Conservation (phyloP, 1,140 invertebrate species). For the Hyles vespertilio region DNA sequence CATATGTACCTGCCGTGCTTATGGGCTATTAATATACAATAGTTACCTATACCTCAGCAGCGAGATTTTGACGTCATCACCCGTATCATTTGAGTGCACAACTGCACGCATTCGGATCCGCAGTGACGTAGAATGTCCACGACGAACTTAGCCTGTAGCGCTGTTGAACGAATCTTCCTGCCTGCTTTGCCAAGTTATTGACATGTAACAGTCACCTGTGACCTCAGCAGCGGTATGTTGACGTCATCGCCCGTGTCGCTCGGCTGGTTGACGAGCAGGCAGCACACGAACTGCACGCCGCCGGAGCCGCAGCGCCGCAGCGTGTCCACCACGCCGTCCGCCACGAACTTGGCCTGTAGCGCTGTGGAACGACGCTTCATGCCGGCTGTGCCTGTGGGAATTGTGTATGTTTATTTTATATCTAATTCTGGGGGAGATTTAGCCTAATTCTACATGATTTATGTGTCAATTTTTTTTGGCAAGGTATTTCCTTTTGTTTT, state of each 20-base stretch:
- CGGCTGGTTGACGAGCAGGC: slow-evolving; percentile 84
- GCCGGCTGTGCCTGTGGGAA: slow-evolving; percentile 78
- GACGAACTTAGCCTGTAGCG: slow-evolving; percentile 93
- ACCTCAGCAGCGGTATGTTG: slow-evolving; percentile 91
- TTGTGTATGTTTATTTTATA: background rate
- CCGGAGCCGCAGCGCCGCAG: slow-evolving; percentile 85
- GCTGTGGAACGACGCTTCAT: slow-evolving; percentile 93
- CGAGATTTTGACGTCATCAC: slow-evolving; percentile 90
- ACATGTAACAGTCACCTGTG: slow-evolving; percentile 79
- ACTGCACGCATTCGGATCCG: slow-evolving; percentile 81
- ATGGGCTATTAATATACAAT: slow-evolving; percentile 40
- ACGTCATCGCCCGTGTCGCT: slow-evolving; percentile 80
- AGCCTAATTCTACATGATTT: no score
- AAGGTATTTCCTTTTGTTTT: no score
- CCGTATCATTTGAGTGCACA: slow-evolving; percentile 84
- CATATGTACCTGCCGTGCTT: slow-evolving; percentile 88
- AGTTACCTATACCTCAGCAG: slow-evolving; percentile 87
- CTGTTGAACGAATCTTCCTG: slow-evolving; percentile 91
- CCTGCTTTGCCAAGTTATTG: slow-evolving; percentile 79
- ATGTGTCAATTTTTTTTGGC: no score
- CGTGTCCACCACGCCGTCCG: slow-evolving; percentile 93
- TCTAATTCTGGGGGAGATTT: no score
- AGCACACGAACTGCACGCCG: slow-evolving; percentile 88
- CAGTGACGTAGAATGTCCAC: slow-evolving; percentile 92
- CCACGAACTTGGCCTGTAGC: slow-evolving; percentile 92